These are phyloP conservation scores for Stichopus horrens DNA, from an alignment of 53 echinoderm and acorn worm species.

Conservation along the genomic window DNA sequence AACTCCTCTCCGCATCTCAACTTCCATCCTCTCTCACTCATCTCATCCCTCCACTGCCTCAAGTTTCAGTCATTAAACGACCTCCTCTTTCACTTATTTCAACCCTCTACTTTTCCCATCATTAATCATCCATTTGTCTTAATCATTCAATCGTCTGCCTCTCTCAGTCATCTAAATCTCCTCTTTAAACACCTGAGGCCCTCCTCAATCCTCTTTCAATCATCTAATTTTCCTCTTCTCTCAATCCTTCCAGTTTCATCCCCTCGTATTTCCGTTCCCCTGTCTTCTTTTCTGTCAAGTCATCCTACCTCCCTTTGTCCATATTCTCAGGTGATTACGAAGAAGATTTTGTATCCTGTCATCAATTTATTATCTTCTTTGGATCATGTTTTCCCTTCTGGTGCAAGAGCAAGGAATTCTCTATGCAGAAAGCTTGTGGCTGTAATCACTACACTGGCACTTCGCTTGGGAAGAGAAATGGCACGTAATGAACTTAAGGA, in stretches of 20 bases:
- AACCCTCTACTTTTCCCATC: no score
- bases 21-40: no score
- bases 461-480: slow-evolving; percentile 89
- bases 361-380: slow-evolving; percentile 76
- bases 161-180: no score
- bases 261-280: background rate
- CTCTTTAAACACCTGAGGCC: background rate
- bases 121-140: no score
- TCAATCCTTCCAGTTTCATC: background rate
- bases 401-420: slow-evolving; percentile 68
- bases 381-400: slow-evolving; percentile 74
- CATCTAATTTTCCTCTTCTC: background rate
- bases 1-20: no score
- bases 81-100: no score
- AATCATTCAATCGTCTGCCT: no score
- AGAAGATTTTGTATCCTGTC: slow-evolving; percentile 74
- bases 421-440: slow-evolving; percentile 90
- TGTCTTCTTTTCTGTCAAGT: background rate
- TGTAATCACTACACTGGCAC: slow-evolving; percentile 70
- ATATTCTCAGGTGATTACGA: slow-evolving; percentile 17
- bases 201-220: background rate
- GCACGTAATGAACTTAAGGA: slow-evolving; percentile 80
- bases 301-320: background rate
- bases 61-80: no score
- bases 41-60: no score